Conservation (phyloP, 2,888 invertebrate genomes). For the Microctonus brassicae region DNA sequence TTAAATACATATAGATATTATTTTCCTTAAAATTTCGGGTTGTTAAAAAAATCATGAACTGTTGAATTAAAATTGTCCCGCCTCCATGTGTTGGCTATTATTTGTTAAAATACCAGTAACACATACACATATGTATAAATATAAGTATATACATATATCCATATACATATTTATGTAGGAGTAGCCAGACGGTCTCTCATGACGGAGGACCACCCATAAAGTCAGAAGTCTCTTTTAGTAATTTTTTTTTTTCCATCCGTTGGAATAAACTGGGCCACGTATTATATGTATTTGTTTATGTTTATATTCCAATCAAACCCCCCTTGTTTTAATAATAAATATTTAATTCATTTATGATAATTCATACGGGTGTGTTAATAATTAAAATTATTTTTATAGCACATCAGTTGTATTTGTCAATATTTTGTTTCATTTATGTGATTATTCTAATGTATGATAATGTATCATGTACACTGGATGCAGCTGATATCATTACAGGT, state of each 20-base stretch:
- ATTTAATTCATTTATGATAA: too few relatives aligned
- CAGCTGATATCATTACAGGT: constrained; percentile 66
- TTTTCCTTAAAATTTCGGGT: constrained; percentile 3
- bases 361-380: too few relatives aligned
- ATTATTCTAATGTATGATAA: constrained; percentile 53
- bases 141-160: neutral
- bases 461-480: constrained; percentile 61
- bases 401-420: too few relatives aligned
- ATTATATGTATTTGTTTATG: constrained; percentile 36
- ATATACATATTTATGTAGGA: neutral
- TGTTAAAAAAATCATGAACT: neutral
- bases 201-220: constrained; percentile 28
- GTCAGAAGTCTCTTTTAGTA: constrained; percentile 4
- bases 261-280: constrained; percentile 45
- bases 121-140: neutral
- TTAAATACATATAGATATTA: neutral
- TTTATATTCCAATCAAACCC: constrained; percentile 5
- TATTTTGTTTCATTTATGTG: too few relatives aligned
- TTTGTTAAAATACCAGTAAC: constrained; percentile 24
- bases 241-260: constrained; percentile 26
- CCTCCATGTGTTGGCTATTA: constrained; percentile 21
- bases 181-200: constrained; percentile 17
- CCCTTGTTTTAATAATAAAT: too few relatives aligned
- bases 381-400: too few relatives aligned
- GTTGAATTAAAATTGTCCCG: neutral